A percentile compares a stretch with the other conserved stretches of the same genome.
Evolutionary conservation across 1,140 invertebrate genomes (phyloP).

Genomic region (Steinernema feltiae): DNA sequence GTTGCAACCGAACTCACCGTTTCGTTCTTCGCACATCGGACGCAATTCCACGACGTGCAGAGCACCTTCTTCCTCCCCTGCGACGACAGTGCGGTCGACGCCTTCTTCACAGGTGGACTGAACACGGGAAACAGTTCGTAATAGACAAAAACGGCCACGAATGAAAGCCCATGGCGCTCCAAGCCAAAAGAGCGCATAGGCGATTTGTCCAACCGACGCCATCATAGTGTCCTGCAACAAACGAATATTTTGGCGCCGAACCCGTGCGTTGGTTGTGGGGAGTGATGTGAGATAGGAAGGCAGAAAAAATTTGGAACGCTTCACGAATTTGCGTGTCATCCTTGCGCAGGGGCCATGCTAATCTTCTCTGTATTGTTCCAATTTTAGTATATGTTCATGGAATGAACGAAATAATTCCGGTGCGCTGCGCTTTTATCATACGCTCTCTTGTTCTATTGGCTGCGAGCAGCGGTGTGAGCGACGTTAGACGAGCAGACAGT

Average conservation of each 20-base stretch:
- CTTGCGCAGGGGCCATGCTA: constrained; percentile 88
- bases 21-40: not conserved
- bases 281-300: too few relatives aligned
- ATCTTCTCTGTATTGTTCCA: constrained; percentile 87
- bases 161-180: not conserved
- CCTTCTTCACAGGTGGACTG: not conserved
- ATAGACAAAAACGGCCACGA: not conserved
- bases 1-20: not conserved
- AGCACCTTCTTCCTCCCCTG: not conserved
- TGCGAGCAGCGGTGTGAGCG: not conserved
- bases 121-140: not conserved
- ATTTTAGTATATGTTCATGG: constrained; percentile 64
- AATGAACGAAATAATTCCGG: not conserved
- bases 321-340: constrained; percentile 85
- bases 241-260: too few relatives aligned
- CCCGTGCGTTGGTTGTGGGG: too few relatives aligned
- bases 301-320: constrained; percentile 67
- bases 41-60: not conserved
- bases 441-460: not conserved
- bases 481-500: not conserved
- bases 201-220: not conserved
- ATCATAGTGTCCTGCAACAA: too few relatives aligned
- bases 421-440: not conserved
- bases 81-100: not conserved
- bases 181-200: not conserved